Evolutionary conservation across 1,140 invertebrate genomes (phyloP).

Genomic region (Gonioctena quinquepunctata): DNA sequence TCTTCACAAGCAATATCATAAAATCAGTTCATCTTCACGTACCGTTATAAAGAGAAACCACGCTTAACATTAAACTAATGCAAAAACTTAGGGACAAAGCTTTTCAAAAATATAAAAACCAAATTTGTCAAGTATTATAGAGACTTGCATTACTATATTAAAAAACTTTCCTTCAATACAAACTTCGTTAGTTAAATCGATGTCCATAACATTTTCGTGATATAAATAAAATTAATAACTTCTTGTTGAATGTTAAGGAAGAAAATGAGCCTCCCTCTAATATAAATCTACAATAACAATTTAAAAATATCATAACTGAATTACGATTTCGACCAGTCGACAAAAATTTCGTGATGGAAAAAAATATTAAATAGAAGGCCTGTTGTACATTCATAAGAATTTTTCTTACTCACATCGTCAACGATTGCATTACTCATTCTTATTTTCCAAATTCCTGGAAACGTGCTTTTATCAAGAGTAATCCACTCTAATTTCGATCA

Average conservation of each 20-base stretch:
- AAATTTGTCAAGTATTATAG: slow-evolving; percentile 11
- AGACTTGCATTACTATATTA: slow-evolving; percentile 11
- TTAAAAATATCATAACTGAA: no score
- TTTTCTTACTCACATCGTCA: no score
- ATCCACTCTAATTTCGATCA: no score
- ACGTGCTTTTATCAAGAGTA: no score
- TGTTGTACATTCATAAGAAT: no score
- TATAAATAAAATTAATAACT: not conserved
- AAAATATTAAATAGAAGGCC: no score
- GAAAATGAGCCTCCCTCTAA: not conserved
- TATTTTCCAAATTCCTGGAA: no score
- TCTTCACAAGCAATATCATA: not conserved
- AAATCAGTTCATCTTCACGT: slow-evolving; percentile 8
- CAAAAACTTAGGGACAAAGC: slow-evolving; percentile 13
- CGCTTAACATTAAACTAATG: slow-evolving; percentile 11
- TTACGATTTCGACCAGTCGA: no score
- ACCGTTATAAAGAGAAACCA: not conserved
- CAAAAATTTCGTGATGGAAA: no score
- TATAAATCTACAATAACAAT: not conserved
- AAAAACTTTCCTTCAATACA: slow-evolving; percentile 3
- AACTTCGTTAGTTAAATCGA: not conserved
- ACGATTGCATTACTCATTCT: no score
- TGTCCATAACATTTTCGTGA: not conserved
- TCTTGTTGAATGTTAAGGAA: not conserved
- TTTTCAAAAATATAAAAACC: not conserved